Conservation (phyloP, 2,797 vertebrate genomes). For the Antennarius maculatus region DNA sequence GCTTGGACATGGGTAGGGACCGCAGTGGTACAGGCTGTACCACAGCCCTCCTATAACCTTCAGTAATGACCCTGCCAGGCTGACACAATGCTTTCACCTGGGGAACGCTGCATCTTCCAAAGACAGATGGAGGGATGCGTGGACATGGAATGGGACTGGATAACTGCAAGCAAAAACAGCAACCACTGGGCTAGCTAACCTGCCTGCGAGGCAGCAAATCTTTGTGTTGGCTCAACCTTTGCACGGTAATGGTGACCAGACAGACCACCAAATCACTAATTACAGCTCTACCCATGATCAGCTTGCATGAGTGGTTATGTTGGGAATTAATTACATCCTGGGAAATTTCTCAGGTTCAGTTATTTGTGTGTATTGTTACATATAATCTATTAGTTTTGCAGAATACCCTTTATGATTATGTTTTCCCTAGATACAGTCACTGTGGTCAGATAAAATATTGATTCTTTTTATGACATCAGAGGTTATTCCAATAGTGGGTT, state of each 20-base stretch:
- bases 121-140: conserved; percentile 78
- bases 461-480: too few relatives aligned
- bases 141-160: conserved; percentile 62
- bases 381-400: too few relatives aligned
- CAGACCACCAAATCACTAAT: conserved; percentile 55
- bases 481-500: too few relatives aligned
- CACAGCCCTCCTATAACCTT: conserved; percentile 63
- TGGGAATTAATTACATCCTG: conserved; percentile 40
- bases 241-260: conserved; percentile 33
- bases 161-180: conserved; percentile 66
- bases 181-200: conserved; percentile 57
- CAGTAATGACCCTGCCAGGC: conserved; percentile 77
- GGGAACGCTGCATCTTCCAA: conserved; percentile 67
- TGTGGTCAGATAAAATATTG: too few relatives aligned
- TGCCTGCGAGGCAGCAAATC: conserved; percentile 56
- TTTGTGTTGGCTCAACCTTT: conserved; percentile 66
- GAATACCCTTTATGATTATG: too few relatives aligned
- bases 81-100: conserved; percentile 70
- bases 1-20: conserved; percentile 74
- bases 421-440: too few relatives aligned
- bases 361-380: conserved; percentile 14
- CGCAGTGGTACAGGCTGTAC: conserved; percentile 64
- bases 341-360: conserved; percentile 16
- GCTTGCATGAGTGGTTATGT: conserved; percentile 41
- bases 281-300: conserved; percentile 52